Evolutionary conservation across 2,888 invertebrate genomes (phyloP).

Genomic region (Dryomyza anilis): DNA sequence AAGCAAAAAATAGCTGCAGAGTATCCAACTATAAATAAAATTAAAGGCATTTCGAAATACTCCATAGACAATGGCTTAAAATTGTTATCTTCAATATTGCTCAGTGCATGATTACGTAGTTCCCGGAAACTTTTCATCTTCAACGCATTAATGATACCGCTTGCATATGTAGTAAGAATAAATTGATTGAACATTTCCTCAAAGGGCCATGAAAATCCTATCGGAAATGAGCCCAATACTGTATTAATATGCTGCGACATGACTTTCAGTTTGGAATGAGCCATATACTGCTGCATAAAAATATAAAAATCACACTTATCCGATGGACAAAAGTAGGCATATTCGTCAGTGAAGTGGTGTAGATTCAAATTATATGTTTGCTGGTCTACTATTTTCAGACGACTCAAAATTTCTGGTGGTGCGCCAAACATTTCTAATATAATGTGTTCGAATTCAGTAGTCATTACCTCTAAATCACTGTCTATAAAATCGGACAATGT

Average conservation of each 20-base stretch:
- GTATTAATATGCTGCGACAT: background rate
- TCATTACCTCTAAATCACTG: constrained; percentile 11
- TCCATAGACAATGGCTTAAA: constrained; percentile 21
- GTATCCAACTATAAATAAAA: no score
- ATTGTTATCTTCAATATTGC: background rate
- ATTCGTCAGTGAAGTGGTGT: constrained; percentile 1
- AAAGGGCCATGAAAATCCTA: constrained; percentile 13
- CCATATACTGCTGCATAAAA: constrained; percentile 19
- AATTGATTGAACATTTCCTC: constrained; percentile 27
- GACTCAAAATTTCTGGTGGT: background rate
- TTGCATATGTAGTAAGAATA: background rate
- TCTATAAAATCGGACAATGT: constrained; percentile 7
- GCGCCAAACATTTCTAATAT: background rate
- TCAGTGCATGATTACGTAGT: constrained; percentile 9
- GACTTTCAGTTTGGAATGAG: background rate
- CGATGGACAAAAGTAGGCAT: background rate
- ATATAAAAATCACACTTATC: constrained; percentile 7
- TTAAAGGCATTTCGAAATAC: no score
- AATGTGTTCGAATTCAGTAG: background rate
- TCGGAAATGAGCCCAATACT: background rate
- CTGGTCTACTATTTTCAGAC: background rate
- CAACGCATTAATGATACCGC: constrained; percentile 15
- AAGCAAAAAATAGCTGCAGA: no score
- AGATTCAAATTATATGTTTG: background rate
- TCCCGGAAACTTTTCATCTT: constrained; percentile 6